Base-by-base conservation (phyloP, 2,888 invertebrate species). In the Caenorhabditis panamensis region DNA sequence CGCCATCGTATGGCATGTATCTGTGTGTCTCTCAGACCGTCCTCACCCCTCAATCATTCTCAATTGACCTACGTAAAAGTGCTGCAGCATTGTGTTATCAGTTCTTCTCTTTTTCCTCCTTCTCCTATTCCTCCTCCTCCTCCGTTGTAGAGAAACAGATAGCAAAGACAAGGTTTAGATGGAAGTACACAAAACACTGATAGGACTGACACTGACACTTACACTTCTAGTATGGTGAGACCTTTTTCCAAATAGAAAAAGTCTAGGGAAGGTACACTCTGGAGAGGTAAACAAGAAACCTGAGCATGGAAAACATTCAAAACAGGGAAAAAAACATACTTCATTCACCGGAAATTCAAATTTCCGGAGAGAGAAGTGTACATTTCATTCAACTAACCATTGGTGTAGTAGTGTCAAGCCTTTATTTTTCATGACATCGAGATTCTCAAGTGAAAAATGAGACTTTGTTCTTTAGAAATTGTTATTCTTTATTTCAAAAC, bases 21-120 rank as follows among this genome's bases (percentile, higher is more conserved):
- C 51, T 49, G 41, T 72, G 18, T 44, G 41, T 44, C 54, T 72
- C 63, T 31, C 16, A 9, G 37, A 47, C 24, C 41, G 47, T 47
- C 28, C 47, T 56, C 54, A 59, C 37, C 41, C 31, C 53, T 54
- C 41, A 51, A 53, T 71, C 72, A 53, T 56, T 71, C 22, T 18
- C 53, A 64, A 64, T 59, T 75, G 66, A 66, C 66, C 75, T 75
- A 66, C 66, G 75, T 66, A 75, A 66, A 75, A 75, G 75, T 75
- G 66, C 75, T 66, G 59, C 66, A 66, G 64, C 24, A 24, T 18
- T 3, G 53, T 22, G n/a, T 75, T 75, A 75, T 75, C 66, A 75
- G 61, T 75, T 59, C 49, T n/a, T 41, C 37, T 51, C 61, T 44
- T 22, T 20, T 22, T 28, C 24, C 59, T 56, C 31, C 18, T 28